Evolutionary conservation across 2,113 vertebrate genomes (phyloP).

Genomic region (Pluvialis apricaria): DNA sequence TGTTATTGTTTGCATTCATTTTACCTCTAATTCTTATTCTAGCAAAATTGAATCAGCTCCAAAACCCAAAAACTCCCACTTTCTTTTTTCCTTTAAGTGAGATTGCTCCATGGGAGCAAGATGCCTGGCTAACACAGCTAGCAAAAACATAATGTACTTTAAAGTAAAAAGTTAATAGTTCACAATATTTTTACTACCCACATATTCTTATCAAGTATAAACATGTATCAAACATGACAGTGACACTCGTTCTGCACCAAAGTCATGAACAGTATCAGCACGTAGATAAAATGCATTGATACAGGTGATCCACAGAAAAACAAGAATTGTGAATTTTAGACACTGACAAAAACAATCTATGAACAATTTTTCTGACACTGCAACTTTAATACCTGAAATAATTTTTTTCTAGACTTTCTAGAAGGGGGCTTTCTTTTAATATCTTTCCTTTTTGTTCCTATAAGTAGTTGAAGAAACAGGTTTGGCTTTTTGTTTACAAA

Average conservation of each 20-base stretch:
- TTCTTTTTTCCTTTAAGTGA: not conserved
- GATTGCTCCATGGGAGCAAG: not conserved
- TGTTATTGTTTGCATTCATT: not conserved
- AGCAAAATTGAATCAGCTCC: not conserved
- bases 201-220: not conserved
- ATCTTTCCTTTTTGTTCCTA: not conserved
- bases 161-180: not conserved
- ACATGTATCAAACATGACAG: not conserved
- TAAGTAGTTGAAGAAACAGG: not conserved
- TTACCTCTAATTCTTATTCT: not conserved
- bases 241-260: not conserved
- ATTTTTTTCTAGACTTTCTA: not conserved
- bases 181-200: not conserved
- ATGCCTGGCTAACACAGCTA: not conserved
- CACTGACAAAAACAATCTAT: not conserved
- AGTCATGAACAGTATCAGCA: not conserved
- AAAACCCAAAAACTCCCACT: not conserved
- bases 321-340: not conserved
- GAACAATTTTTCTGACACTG: not conserved
- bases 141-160: not conserved
- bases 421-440: not conserved
- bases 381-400: not conserved
- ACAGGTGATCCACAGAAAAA: not conserved
- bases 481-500: not conserved
- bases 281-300: not conserved